Evolutionary conservation across 2,797 vertebrate species (phyloP).

Genomic region (Crenichthys baileyi): DNA sequence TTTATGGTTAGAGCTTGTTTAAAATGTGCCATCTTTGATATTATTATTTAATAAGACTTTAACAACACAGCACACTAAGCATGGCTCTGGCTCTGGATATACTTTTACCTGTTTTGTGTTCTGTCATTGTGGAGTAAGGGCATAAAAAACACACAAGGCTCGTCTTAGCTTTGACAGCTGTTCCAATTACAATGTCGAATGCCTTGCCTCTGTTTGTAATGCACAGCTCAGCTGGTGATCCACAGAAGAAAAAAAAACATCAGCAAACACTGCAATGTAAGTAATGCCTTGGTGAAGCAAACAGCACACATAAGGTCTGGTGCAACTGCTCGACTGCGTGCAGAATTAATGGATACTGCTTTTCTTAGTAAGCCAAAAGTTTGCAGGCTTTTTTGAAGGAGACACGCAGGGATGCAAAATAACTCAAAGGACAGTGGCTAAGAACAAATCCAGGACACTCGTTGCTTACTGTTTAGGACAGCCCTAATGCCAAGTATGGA

Average conservation of each 20-base stretch:
- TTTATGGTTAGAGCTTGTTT: constrained; percentile 10
- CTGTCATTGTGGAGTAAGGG: constrained; percentile 74
- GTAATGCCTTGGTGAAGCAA: constrained; percentile 38
- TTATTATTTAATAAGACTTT: constrained; percentile 10
- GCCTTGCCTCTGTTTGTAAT: constrained; percentile 79
- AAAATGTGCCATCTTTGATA: not conserved
- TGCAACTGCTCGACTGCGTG: not conserved
- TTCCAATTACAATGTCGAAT: constrained; percentile 83
- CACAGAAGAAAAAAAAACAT: constrained; percentile 22
- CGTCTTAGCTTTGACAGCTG: constrained; percentile 82
- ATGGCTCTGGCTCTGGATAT: constrained; percentile 3
- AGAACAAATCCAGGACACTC: constrained; percentile 1
- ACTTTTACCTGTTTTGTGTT: constrained; percentile 77
- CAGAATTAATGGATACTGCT: constrained; percentile 14
- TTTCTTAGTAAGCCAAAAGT: constrained; percentile 27
- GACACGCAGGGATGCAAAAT: not conserved
- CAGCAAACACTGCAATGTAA: constrained; percentile 19
- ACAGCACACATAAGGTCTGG: constrained; percentile 17
- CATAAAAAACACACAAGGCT: constrained; percentile 79
- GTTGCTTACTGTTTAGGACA: constrained; percentile 3
- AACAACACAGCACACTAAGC: constrained; percentile 1
- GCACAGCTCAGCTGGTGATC: constrained; percentile 46
- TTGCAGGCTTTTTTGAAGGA: constrained; percentile 12
- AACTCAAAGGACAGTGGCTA: not conserved
- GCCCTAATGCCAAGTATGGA: not conserved